These are phyloP conservation scores for Drosophila arawakana DNA, from an alignment of 1,140 invertebrate species.

Conservation along the genomic window DNA sequence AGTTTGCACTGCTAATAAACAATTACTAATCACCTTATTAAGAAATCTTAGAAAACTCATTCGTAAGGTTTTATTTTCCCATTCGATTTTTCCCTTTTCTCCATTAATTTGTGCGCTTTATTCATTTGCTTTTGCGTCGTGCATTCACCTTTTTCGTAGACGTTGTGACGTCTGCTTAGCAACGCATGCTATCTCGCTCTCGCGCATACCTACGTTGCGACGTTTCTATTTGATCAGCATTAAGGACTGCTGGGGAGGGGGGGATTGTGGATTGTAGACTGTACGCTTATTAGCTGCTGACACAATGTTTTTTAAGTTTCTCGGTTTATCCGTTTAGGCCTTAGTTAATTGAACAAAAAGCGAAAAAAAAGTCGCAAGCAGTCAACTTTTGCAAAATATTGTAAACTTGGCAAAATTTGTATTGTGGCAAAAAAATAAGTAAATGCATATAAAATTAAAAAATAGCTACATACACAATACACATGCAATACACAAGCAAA, in stretches of 20 bases:
- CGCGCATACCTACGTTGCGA: background rate
- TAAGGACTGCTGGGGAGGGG: constrained; percentile 1
- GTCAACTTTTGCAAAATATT: constrained; percentile 28
- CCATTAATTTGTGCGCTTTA: no score
- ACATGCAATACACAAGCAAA: constrained; percentile 16
- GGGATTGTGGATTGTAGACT: constrained; percentile 12
- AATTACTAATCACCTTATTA: no score
- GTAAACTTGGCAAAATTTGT: constrained; percentile 36
- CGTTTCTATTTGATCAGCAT: constrained; percentile 1
- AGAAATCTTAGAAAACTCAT: no score
- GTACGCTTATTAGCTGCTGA: constrained; percentile 21
- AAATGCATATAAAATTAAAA: constrained; percentile 36
- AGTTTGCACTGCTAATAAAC: no score
- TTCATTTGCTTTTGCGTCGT: background rate
- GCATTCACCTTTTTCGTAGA: background rate
- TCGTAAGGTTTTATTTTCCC: background rate
- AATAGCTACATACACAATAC: constrained; percentile 12
- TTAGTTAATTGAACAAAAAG: constrained; percentile 27
- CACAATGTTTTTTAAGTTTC: background rate
- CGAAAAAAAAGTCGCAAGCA: constrained; percentile 6
- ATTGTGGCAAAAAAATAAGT: constrained; percentile 1
- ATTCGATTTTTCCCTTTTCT: no score
- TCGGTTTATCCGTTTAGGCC: constrained; percentile 11
- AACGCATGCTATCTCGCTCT: background rate
- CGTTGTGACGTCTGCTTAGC: background rate